These are phyloP conservation scores for Albula glossodonta DNA, from an alignment of 2,113 vertebrate species.

Conservation along the genomic window DNA sequence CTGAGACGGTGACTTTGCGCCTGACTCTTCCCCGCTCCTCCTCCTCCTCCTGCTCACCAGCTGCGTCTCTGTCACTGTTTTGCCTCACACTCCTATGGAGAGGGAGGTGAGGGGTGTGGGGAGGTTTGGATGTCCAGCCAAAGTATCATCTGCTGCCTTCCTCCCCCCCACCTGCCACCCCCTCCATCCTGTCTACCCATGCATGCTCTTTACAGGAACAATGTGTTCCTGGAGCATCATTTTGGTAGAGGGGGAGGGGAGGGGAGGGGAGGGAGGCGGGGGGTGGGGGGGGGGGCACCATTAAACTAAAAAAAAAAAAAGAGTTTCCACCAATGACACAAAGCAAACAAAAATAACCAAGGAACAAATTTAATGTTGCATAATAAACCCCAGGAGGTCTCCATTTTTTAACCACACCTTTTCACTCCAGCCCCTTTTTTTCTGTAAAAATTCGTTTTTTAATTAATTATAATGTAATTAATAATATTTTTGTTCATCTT, in stretches of 20 bases:
- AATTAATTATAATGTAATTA: neutral
- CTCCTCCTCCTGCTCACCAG: neutral
- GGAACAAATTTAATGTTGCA: neutral
- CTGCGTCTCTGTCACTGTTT: neutral
- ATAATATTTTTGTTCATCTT: constrained; percentile 1
- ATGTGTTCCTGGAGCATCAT: neutral
- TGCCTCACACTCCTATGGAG: neutral
- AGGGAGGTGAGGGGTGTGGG: neutral
- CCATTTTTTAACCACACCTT: neutral
- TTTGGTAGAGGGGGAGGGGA: neutral
- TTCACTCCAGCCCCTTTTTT: neutral
- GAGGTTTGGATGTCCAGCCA: neutral
- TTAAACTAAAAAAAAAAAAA: neutral
- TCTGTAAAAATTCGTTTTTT: neutral
- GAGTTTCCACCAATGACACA: neutral
- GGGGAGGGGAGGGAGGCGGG: neutral
- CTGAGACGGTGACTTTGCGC: neutral
- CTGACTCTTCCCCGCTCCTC: neutral
- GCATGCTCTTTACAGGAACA: neutral
- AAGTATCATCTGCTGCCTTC: constrained; percentile 18
- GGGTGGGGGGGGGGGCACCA: neutral
- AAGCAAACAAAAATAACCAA: neutral
- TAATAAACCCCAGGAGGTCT: neutral
- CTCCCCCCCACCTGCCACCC: constrained; percentile 1
- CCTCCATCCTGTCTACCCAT: neutral